Evolutionary conservation across 2,888 invertebrate genomes (phyloP), one percentile per base, ranked within the genome.

Genomic region (Pseudococcus viburni): DNA sequence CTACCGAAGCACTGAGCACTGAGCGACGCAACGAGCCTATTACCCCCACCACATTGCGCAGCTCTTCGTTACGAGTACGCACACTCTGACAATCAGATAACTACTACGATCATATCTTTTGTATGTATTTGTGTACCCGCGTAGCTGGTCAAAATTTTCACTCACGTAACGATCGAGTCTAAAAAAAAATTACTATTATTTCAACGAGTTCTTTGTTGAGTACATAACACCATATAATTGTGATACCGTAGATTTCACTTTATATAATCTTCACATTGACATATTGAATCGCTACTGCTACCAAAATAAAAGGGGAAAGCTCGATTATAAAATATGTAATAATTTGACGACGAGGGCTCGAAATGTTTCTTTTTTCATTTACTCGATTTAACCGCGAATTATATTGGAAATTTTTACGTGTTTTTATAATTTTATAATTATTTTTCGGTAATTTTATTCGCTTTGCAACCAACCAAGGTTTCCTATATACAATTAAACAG

Each of bases 351-450:
- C 80, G 80, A 80, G 33, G 39, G 80, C 80, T 80, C 80, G 42
- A 80, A 42, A 33, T 80, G 80, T 39, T 80, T 42, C 42, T 39
- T 39, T 80, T 80, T 80, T 80, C 80, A 80, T 80, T 73, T 15
- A 80, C 68, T 73, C 68, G 68, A 73, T 73, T 64, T 26, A 73
- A 73, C 33, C 33, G 68, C 33, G 68, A 33, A 42, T 80, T 80
- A 42, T 73, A 80, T 80, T 80, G 42, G 80, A 42, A 80, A 80
- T 80, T 80, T 80, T 80, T 80, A 80, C 42, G 19, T 42, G n/a
- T 80, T 80, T 80, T 80, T 80, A 80, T 42, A 80, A 80, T 80
- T 80, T 80, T 80, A 80, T 80, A 80, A 80, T 80, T 80, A 42
- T 26, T 80, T 80, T 80, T 42, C 42, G 80, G 42, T 42, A 80